Evolutionary conservation across 2,797 vertebrate species (phyloP).

Genomic region (Pteropus rufus): DNA sequence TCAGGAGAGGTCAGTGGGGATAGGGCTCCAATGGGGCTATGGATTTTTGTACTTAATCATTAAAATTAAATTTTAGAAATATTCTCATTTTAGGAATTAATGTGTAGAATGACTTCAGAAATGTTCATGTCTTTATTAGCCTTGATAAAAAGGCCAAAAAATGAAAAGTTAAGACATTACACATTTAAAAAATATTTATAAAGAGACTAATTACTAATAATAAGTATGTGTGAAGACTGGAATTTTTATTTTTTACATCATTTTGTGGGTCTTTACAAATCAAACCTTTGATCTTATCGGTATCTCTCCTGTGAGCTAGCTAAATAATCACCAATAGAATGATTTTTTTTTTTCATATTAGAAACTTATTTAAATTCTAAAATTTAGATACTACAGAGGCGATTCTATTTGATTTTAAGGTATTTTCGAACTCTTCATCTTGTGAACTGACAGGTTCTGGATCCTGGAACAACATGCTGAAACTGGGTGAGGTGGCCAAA

Average conservation of each 20-base stretch:
- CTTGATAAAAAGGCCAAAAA: conserved; percentile 28
- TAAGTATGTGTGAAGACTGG: conserved; percentile 5
- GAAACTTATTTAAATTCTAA: conserved; percentile 30
- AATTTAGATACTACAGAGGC: conserved; percentile 44
- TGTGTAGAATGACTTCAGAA: neutral
- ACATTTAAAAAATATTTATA: conserved; percentile 36
- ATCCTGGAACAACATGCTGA: conserved; percentile 60
- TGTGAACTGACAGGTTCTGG: conserved; percentile 57
- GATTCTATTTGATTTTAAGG: conserved; percentile 72
- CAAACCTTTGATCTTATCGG: neutral
- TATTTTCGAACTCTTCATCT: conserved; percentile 39
- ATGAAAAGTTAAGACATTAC: conserved; percentile 22
- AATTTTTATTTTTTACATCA: conserved; percentile 31
- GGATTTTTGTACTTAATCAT: conserved; percentile 29
- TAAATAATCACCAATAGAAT: conserved; percentile 3
- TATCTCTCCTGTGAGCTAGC: neutral
- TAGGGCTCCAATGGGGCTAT: neutral
- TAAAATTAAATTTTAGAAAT: conserved; percentile 39
- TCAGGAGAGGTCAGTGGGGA: conserved; percentile 77
- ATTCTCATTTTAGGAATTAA: conserved; percentile 25
- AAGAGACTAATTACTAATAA: neutral
- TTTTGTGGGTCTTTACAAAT: conserved; percentile 15
- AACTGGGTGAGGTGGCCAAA: conserved; percentile 76
- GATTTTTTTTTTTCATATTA: conserved; percentile 35
- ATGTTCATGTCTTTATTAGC: conserved; percentile 27